phyloP scores from a whole-genome alignment of 2,797 vertebrate genomes.

The Coluber constrictor region DNA sequence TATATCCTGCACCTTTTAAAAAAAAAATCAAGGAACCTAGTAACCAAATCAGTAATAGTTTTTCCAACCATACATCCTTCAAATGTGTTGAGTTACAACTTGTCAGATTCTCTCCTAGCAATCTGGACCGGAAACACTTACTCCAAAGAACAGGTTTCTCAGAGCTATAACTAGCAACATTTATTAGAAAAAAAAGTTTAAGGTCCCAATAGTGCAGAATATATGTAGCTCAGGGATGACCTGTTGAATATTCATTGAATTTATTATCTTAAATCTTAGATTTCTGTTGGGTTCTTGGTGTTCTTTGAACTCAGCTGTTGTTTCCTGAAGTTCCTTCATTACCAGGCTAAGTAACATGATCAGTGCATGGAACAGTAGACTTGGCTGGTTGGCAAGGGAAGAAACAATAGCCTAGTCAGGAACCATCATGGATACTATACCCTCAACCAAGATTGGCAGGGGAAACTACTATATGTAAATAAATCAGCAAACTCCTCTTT shows the following conservation, averaged over 20 bases:
- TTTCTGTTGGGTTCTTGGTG: background rate
- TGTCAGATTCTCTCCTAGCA: background rate
- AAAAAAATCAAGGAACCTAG: background rate
- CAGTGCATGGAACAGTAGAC: background rate
- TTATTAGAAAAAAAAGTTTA: background rate
- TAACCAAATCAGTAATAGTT: background rate
- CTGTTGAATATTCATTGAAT: background rate
- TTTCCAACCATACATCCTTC: background rate
- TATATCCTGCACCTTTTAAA: background rate
- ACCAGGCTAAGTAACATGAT: background rate
- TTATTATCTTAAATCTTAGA: no score
- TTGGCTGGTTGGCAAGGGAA: background rate
- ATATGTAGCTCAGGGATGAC: background rate
- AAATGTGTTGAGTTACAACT: background rate
- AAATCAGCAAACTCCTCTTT: background rate
- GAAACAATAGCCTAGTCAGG: background rate
- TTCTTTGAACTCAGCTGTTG: background rate
- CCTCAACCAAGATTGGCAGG: background rate
- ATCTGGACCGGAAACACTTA: background rate
- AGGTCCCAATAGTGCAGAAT: background rate
- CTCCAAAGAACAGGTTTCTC: background rate
- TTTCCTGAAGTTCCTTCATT: background rate
- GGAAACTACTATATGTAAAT: background rate
- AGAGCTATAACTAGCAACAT: background rate
- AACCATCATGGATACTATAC: background rate